These are phyloP conservation scores for Luperina testacea DNA, from an alignment of 2,888 invertebrate genomes.

Conservation along the genomic window DNA sequence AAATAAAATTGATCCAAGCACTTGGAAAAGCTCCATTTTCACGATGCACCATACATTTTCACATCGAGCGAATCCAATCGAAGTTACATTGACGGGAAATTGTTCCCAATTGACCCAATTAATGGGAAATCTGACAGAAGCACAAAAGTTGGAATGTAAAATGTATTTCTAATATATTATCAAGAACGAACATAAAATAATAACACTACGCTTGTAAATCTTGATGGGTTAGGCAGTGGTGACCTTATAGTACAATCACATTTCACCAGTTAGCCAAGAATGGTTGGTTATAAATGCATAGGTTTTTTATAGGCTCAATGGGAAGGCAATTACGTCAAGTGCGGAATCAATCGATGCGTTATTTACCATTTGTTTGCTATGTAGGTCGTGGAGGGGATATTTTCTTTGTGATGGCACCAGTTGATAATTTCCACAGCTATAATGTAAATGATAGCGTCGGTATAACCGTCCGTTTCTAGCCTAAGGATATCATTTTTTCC, in stretches of 20 bases:
- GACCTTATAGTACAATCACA: background rate
- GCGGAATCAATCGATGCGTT: conserved; percentile 56
- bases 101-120: conserved; percentile 41
- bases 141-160: conserved; percentile 25
- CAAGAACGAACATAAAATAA: conserved; percentile 24
- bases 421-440: conserved; percentile 1
- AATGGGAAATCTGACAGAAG: conserved; percentile 27
- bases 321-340: conserved; percentile 71
- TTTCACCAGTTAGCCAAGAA: background rate
- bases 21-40: background rate
- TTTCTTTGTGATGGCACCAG: conserved; percentile 29
- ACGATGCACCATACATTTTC: conserved; percentile 2
- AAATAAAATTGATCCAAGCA: background rate
- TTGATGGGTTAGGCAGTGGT: background rate
- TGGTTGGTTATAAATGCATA: conserved; percentile 63
- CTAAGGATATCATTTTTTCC: conserved; percentile 25
- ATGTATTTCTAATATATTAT: conserved; percentile 43
- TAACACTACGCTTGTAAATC: background rate
- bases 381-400: conserved; percentile 20
- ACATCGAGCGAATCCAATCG: conserved; percentile 38
- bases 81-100: conserved; percentile 30
- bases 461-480: conserved; percentile 1
- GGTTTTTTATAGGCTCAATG: conserved; percentile 56
- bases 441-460: conserved; percentile 39
- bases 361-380: conserved; percentile 48